Percentiles rank a stretch among this genome's conserved stretches.
Evolutionary conservation across 1,140 invertebrate genomes (phyloP).

Genomic region (Halesus radiatus): DNA sequence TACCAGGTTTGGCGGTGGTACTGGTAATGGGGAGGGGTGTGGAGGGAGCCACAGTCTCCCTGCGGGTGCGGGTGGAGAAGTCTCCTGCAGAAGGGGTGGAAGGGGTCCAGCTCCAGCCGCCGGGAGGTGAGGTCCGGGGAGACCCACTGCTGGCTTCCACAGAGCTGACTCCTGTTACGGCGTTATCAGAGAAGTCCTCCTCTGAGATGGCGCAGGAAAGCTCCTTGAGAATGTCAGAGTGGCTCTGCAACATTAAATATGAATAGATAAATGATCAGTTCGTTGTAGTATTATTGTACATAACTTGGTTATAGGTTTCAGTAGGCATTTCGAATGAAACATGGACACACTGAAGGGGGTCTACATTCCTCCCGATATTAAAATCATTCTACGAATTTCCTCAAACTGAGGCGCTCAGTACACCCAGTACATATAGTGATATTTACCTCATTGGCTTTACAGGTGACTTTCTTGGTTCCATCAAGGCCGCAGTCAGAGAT

Average conservation of each 20-base stretch:
- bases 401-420: no score
- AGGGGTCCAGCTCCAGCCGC: conserved; percentile 59
- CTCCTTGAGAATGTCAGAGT: conserved; percentile 65
- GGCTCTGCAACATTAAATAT: conserved; percentile 62
- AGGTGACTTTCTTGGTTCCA: conserved; percentile 80
- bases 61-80: conserved; percentile 49
- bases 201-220: conserved; percentile 65
- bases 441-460: conserved; percentile 77
- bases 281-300: no score
- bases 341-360: no score
- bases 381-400: no score
- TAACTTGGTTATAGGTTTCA: no score
- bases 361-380: no score
- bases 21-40: conserved; percentile 34
- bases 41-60: conserved; percentile 44
- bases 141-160: conserved; percentile 52
- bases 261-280: conserved; percentile 18
- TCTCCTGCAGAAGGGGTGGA: conserved; percentile 58
- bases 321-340: no score
- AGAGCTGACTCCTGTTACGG: conserved; percentile 31
- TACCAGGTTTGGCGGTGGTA: conserved; percentile 46
- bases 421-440: not conserved
- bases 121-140: conserved; percentile 58
- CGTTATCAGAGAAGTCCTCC: conserved; percentile 58
- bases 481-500: conserved; percentile 91